These are phyloP conservation scores for Yponomeuta cagnagella DNA, from an alignment of 2,888 invertebrate genomes.

Conservation along the genomic window DNA sequence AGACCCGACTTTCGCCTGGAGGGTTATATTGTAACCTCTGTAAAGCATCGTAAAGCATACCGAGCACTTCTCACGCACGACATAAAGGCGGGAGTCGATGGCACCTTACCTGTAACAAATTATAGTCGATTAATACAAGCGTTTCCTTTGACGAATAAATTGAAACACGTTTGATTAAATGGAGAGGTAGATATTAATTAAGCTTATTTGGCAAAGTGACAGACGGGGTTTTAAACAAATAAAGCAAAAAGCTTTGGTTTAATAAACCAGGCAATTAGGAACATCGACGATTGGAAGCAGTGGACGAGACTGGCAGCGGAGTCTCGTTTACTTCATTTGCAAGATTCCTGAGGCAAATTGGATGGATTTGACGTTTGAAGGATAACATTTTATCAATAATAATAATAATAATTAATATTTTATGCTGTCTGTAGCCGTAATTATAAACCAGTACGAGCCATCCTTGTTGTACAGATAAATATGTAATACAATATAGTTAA, in stretches of 20 bases:
- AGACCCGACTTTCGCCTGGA: background rate
- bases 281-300: no score
- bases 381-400: no score
- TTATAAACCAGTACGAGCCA: no score
- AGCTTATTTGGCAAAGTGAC: background rate
- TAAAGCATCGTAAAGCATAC: background rate
- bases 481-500: no score
- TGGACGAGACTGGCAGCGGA: no score
- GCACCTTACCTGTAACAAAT: background rate
- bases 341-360: no score
- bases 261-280: no score
- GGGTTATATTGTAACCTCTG: background rate
- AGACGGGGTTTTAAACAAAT: background rate
- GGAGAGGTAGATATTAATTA: background rate
- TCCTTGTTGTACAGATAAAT: no score
- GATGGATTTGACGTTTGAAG: no score
- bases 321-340: no score
- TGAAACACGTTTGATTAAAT: background rate
- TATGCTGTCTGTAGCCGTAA: no score
- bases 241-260: background rate
- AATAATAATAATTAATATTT: no score
- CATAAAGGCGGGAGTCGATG: background rate
- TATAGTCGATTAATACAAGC: background rate
- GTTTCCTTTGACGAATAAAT: background rate
- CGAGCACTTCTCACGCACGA: background rate